These are phyloP conservation scores for Meteorus colon DNA, from an alignment of 2,888 invertebrate genomes.

Conservation along the genomic window DNA sequence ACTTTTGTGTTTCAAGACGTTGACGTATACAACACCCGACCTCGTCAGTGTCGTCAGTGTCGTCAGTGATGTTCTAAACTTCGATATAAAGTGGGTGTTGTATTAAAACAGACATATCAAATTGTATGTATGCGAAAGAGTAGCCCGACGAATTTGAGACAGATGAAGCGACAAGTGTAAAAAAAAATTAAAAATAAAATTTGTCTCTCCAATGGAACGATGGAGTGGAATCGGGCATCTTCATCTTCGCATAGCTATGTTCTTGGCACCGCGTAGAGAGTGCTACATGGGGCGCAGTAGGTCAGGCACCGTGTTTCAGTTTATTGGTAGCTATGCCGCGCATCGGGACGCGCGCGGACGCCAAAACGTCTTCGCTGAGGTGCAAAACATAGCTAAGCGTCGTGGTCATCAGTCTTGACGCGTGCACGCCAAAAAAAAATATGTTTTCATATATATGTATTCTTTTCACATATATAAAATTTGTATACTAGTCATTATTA, in stretches of 20 bases:
- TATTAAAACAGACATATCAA: not conserved
- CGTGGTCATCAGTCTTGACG: not conserved
- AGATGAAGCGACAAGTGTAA: conserved; percentile 26
- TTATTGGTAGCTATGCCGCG: conserved; percentile 58
- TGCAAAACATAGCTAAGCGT: conserved; percentile 13
- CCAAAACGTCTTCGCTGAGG: conserved; percentile 12
- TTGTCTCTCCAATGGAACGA: conserved; percentile 41
- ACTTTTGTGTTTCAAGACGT: not conserved
- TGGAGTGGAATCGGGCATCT: conserved; percentile 38
- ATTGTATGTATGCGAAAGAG: not conserved
- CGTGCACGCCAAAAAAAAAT: conserved; percentile 26
- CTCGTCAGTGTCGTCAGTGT: conserved; percentile 11
- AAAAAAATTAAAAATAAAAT: conserved; percentile 42
- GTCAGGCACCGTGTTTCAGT: conserved; percentile 60
- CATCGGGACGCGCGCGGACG: conserved; percentile 47
- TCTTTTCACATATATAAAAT: not conserved
- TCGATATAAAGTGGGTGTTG: not conserved
- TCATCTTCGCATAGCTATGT: conserved; percentile 27
- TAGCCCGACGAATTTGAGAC: conserved; percentile 12
- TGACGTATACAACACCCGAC: not conserved
- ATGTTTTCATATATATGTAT: not conserved
- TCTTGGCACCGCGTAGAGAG: conserved; percentile 48
- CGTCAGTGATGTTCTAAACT: not conserved
- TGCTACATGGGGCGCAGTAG: conserved; percentile 54
- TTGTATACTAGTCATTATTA: not conserved